Conservation (phyloP, 2,797 vertebrate species). For the Crotalus adamanteus region DNA sequence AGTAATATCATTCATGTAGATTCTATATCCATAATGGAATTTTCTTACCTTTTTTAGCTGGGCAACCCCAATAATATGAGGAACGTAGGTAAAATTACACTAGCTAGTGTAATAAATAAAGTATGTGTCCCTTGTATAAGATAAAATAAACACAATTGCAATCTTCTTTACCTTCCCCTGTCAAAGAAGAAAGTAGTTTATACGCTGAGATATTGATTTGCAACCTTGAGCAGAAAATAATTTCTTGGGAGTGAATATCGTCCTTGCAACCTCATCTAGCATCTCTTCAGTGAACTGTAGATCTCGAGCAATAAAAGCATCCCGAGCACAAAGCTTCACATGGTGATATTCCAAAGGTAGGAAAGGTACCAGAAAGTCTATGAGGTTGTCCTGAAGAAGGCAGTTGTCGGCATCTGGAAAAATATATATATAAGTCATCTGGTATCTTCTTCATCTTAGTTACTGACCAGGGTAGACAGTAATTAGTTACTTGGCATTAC, state of each 20-base stretch:
- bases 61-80: fast-evolving
- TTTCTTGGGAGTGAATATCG: constrained; percentile 88
- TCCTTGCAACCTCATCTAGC: constrained; percentile 85
- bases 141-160: not conserved
- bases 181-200: constrained; percentile 89
- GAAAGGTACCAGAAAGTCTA: constrained; percentile 90
- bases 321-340: constrained; percentile 84
- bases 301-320: constrained; percentile 81
- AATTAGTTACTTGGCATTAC: not conserved
- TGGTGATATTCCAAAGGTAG: constrained; percentile 91
- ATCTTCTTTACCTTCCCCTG: not conserved
- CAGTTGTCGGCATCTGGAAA: constrained; percentile 76
- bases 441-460: not conserved
- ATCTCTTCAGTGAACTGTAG: constrained; percentile 77
- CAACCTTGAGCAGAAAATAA: constrained; percentile 95
- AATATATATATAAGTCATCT: not conserved
- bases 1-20: not conserved
- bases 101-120: not conserved
- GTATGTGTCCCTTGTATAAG: not conserved
- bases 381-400: constrained; percentile 83
- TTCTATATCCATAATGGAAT: not conserved
- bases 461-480: not conserved
- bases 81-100: fast-evolving
- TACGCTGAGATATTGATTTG: constrained; percentile 92
- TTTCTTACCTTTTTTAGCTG: not conserved